Evolutionary conservation across 1,140 invertebrate species (phyloP), one percentile per base, ranked within the genome.

Genomic region (Bombus waltoni): DNA sequence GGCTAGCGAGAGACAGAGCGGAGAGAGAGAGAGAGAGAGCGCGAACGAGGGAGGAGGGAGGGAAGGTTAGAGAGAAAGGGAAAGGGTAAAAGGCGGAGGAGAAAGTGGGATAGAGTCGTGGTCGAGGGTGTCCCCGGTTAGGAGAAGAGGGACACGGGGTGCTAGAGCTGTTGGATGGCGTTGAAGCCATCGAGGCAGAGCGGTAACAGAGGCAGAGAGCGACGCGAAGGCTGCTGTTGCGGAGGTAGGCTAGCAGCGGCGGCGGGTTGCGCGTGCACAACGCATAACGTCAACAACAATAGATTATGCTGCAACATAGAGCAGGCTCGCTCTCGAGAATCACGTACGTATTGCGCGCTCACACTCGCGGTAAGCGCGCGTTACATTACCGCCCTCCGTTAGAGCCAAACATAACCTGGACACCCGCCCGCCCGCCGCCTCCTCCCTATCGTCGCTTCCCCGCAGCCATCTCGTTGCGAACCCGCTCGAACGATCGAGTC

Each of bases 241-340:
- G 44, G 38, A 22, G 72, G 65, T 25, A 44, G 71, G 11, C 28
- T 18, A 25, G 42, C 15, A 42, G 38, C 80, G 53, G 73, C 66
- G 72, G 83, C 87, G 87, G 76, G 83, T 86, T 65, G 79, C 90
- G 92, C 91, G 92, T 94, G 93, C 93, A 93, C 92, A 93, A 93
- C 93, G 93, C 93, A 95, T 94, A 95, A 94, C 93, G 93, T 95
- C 94, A 95, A 95, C 94, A 94, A 94, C 94, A 95, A 95, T 95
- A 94, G 94, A 95, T 95, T 95, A 95, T 92, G 92, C 93, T 91
- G 86, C 90, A 93, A 93, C 93, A 93, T 93, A 92, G 92, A 93
- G 90, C 88, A 88, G 89, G 85, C 88, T 77, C 89, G 90, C 91
- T 88, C 90, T 91, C 89, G 85, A 81, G 91, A 88, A 80, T 62